Evolutionary conservation across 2,797 vertebrate species (phyloP), one percentile per base, ranked within the genome.

Genomic region (Sus cebifrons): DNA sequence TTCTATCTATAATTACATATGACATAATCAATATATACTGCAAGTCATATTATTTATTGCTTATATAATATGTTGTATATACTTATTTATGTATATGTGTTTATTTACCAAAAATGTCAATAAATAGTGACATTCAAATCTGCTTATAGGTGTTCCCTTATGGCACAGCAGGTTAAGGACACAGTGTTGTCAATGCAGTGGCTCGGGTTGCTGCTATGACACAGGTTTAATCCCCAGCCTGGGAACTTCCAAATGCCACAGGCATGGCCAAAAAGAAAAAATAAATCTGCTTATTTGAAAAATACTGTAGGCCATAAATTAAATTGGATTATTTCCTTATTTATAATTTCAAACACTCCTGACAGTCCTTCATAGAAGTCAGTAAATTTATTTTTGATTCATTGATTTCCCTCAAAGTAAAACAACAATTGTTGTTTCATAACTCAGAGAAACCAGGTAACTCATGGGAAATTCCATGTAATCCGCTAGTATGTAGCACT

Each of bases 61-160:
- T 82, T 54, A 64, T 32, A 18, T 84, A 29, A 29, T 21, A 25
- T 25, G 54, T 78, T 82, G 5, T 27, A 75, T 17, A 56, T 14
- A 27, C 1, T 20, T 58, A 52, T 25, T 16, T 75, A 0, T 49
- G 0, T 81, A 4, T 85, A 1, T 56, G 14, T 71, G 10, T 68
- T 7, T 83, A 74, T 58, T 16, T 56, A 49, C 29, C 15, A 65
- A 89, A 70, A 73, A 86, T 82, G 56, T 85, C 62, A 85, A 58
- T 6, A 70, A 97, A 54, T 58, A 95, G 40, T 86, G 23, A 29
- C 11, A 44, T 32, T 91, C 68, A 94, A 52, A 82, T 95, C 15
- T 60, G 6, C 18, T 78, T 67, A 82, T 60, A 44, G 44, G 44
- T 44, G 44, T 44, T 44, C 44, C 9, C 44, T 32, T 32, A 9